Base-by-base conservation (phyloP, 2,797 vertebrate species). In the Botia kubotai region DNA sequence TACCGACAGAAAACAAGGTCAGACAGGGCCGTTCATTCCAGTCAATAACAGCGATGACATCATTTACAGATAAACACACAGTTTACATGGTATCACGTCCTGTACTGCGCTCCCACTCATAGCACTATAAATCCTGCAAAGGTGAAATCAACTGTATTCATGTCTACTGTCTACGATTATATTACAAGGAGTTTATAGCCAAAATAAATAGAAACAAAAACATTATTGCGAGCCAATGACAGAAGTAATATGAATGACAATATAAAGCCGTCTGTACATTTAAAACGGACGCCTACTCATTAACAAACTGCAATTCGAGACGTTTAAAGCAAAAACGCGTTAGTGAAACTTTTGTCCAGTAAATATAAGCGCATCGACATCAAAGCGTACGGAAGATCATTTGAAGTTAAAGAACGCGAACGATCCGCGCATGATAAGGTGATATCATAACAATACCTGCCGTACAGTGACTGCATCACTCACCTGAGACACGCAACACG, bases 401-500 rank as follows among this genome's bases (percentile, higher is more conserved):
- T 23, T 17, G 1, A 43, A 72, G 50, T 16, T 5, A 39, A 14
- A n/a, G 6, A 19, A 50, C 26, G 21, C 26, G 46, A 63, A 29
- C 4, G 39, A 19, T 52, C n/a, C 55, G 43, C 43, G 43, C 13
- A 17, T 2, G 12, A 23, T 26, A 33, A 60, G 58, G 6, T 21
- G 21, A 12, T 16, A 65, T 26, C 1, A 26, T 26, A 26, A 1
- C 23, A 26, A 26, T 26, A 19, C 33, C 46, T 11, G 43, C 1
- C 16, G 36, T 48, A 19, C 10, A 33, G 23, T 26, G 1, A 62
- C 23, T 6, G 0, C 3, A 14, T n/a, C 52, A 78, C 93, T 94
- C 84, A 95, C 94, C 94, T 95, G 94, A 65, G 92, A 84, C 39
- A 94, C 11, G 72, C 94, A 95, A 66, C 93, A 94, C 80, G 88